These are phyloP conservation scores for Nomada lathburiana DNA, from an alignment of 2,888 invertebrate genomes.

Conservation along the genomic window DNA sequence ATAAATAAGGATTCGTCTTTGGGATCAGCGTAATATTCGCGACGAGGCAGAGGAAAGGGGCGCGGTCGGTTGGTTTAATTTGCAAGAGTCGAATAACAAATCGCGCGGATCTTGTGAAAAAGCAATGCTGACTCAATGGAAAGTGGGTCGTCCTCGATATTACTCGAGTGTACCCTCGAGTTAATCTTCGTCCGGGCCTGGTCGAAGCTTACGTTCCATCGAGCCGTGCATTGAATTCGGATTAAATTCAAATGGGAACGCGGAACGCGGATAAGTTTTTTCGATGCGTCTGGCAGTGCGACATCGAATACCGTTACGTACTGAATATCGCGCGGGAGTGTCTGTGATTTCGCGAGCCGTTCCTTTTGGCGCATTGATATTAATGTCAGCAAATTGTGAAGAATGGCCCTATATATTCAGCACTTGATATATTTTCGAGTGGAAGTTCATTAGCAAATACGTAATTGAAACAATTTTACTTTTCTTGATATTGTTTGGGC, in stretches of 20 bases:
- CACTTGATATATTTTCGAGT: background rate
- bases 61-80: slow-evolving; percentile 15
- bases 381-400: too few species aligned
- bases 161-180: slow-evolving; percentile 10
- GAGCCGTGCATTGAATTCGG: slow-evolving; percentile 29
- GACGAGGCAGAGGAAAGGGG: background rate
- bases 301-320: background rate
- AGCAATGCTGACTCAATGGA: slow-evolving; percentile 10
- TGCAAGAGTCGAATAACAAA: background rate
- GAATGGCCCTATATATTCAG: too few species aligned
- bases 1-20: slow-evolving; percentile 43
- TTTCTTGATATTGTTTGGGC: too few species aligned
- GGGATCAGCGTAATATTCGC: slow-evolving; percentile 35
- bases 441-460: background rate
- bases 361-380: too few species aligned
- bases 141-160: slow-evolving; percentile 26
- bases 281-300: background rate
- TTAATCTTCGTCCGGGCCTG: slow-evolving; percentile 22
- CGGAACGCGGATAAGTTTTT: background rate
- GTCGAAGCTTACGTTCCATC: slow-evolving; percentile 30
- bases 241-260: slow-evolving; percentile 20
- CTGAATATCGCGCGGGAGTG: too few species aligned
- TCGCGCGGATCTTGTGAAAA: slow-evolving; percentile 10
- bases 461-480: too few species aligned
- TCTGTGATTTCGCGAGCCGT: too few species aligned